A percentile compares a stretch with the other conserved stretches of the same genome.
phyloP scores from a whole-genome alignment of 2,113 vertebrate species.

The Oryzias woworae region DNA sequence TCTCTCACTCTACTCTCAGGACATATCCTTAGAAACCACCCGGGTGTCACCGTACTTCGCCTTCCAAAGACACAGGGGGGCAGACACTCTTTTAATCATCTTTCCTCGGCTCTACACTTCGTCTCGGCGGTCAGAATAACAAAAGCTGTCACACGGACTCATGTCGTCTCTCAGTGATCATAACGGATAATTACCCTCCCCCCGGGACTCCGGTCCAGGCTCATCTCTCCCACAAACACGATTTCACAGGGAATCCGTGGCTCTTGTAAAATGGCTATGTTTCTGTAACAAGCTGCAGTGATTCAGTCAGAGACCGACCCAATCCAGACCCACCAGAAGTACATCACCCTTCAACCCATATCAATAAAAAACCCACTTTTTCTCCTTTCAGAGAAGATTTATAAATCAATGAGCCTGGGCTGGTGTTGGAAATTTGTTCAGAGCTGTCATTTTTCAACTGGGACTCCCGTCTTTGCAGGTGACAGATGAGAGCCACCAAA shows the following conservation, averaged over 20 bases:
- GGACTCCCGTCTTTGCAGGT: constrained; percentile 47
- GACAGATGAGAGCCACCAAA: constrained; percentile 57
- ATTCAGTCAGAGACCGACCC: constrained; percentile 67
- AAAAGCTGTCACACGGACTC: constrained; percentile 71
- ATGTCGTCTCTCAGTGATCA: constrained; percentile 77
- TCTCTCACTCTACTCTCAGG: constrained; percentile 59
- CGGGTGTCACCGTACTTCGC: constrained; percentile 66
- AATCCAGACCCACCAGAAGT: constrained; percentile 65
- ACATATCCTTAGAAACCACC: constrained; percentile 64
- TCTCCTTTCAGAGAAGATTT: constrained; percentile 57
- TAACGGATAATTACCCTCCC: constrained; percentile 79
- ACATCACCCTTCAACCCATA: constrained; percentile 65
- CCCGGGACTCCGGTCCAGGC: constrained; percentile 56
- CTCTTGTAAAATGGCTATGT: constrained; percentile 68
- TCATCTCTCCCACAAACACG: constrained; percentile 61
- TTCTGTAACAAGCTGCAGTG: constrained; percentile 73
- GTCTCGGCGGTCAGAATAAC: constrained; percentile 72
- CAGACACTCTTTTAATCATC: constrained; percentile 73
- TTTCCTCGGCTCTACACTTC: constrained; percentile 50
- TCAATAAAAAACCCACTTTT: constrained; percentile 35
- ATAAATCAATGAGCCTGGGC: constrained; percentile 67
- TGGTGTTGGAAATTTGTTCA: constrained; percentile 57
- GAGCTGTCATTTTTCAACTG: constrained; percentile 60
- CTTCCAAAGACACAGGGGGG: constrained; percentile 72
- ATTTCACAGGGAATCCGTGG: constrained; percentile 57